Percentiles rank a stretch among this genome's conserved stretches.
Evolutionary conservation across 2,113 vertebrate genomes (phyloP).

Genomic region (Misgurnus mizolepis): DNA sequence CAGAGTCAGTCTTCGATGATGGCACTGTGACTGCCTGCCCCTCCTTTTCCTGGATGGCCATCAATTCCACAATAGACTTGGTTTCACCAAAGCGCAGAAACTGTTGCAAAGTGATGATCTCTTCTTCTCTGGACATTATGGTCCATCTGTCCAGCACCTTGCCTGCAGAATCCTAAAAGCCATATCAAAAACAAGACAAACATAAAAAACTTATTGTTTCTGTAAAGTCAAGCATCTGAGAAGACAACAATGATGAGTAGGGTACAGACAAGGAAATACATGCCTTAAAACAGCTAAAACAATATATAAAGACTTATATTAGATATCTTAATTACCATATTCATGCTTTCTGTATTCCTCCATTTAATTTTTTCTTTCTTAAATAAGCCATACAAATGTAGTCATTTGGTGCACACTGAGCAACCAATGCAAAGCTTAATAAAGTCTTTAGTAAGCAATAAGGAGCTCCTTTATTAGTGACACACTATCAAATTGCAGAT

Average conservation of each 20-base stretch:
- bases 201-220: slow-evolving; percentile 89
- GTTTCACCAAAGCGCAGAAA: slow-evolving; percentile 99
- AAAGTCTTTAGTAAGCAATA: slow-evolving; percentile 72
- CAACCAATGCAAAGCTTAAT: slow-evolving; percentile 70
- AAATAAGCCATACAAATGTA: slow-evolving; percentile 60
- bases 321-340: slow-evolving; percentile 42
- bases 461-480: slow-evolving; percentile 65
- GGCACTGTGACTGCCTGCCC: slow-evolving; percentile 96
- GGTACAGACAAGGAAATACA: slow-evolving; percentile 60
- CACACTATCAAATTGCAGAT: slow-evolving; percentile 65
- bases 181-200: slow-evolving; percentile 83
- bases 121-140: slow-evolving; percentile 99
- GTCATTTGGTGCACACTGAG: slow-evolving; percentile 65
- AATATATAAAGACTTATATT: slow-evolving; percentile 62
- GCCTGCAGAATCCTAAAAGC: slow-evolving; percentile 96
- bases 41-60: slow-evolving; percentile 99
- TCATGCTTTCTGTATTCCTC: slow-evolving; percentile 10
- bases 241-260: slow-evolving; percentile 64
- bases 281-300: slow-evolving; percentile 74
- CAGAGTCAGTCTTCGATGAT: slow-evolving; percentile 96
- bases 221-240: slow-evolving; percentile 77
- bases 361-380: slow-evolving; percentile 31
- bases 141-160: slow-evolving; percentile 99
- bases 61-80: slow-evolving; percentile 99
- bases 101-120: slow-evolving; percentile 99